Percentiles rank a stretch among this genome's conserved stretches.
Conservation (phyloP, 2,113 vertebrate genomes). For the Pedionomus torquatus region DNA sequence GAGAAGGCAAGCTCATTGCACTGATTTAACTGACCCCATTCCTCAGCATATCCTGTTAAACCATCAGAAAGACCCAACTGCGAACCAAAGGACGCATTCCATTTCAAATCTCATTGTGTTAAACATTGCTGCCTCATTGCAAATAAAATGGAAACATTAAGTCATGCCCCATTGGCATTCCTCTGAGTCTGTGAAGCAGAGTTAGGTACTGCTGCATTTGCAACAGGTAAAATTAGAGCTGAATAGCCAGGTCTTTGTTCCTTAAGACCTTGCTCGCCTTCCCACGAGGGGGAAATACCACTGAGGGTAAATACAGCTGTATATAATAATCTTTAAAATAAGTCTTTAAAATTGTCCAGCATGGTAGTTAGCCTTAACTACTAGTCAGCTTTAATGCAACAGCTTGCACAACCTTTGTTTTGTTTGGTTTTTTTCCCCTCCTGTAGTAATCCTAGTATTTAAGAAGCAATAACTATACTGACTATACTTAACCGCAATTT, state of each 20-base stretch:
- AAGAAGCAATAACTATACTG: not conserved
- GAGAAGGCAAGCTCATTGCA: not conserved
- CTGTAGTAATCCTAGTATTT: not conserved
- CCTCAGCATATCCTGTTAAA: not conserved
- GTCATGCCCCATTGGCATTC: constrained; percentile 21
- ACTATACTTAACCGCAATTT: not conserved
- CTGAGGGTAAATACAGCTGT: not conserved
- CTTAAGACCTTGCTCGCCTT: not conserved
- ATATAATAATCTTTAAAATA: not conserved
- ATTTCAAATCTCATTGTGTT: constrained; percentile 7
- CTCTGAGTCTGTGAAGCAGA: not conserved
- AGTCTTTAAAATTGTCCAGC: not conserved
- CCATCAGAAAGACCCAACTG: not conserved
- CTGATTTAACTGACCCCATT: not conserved
- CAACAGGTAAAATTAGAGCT: not conserved
- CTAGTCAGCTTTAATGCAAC: not conserved
- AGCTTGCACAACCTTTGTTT: not conserved
- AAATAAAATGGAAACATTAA: constrained; percentile 30
- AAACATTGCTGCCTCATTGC: constrained; percentile 14
- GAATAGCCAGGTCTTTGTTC: not conserved
- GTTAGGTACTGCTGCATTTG: not conserved
- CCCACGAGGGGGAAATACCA: not conserved
- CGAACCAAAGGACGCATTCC: not conserved
- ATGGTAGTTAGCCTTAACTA: not conserved
- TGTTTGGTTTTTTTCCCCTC: not conserved